Conservation (phyloP, 2,113 vertebrate genomes). For the Zosterops borbonicus region DNA sequence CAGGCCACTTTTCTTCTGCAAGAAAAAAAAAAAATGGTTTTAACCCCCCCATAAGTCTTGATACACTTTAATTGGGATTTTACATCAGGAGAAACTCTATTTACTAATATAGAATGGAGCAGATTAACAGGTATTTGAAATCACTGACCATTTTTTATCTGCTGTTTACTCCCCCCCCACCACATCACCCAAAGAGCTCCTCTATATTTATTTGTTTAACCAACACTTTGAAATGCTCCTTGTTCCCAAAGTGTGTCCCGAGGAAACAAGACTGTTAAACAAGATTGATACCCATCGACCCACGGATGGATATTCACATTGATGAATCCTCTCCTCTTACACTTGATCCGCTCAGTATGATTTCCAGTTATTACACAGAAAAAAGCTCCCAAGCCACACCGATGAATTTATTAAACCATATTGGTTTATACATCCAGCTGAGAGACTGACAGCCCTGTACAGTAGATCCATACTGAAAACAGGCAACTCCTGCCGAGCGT, state of each 20-base stretch:
- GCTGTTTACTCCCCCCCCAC: neutral
- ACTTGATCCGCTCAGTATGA: slow-evolving; percentile 25
- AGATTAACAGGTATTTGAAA: neutral
- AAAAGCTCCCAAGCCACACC: slow-evolving; percentile 5
- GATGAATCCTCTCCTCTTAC: slow-evolving; percentile 42
- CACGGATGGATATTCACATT: slow-evolving; percentile 22
- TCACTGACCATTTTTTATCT: slow-evolving; percentile 14
- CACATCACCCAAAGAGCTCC: neutral
- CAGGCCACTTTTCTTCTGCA: neutral
- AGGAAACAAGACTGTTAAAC: slow-evolving; percentile 55
- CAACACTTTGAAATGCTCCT: slow-evolving; percentile 52
- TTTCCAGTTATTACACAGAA: slow-evolving; percentile 37
- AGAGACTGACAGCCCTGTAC: slow-evolving; percentile 25
- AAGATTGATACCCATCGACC: slow-evolving; percentile 60
- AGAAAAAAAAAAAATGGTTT: neutral
- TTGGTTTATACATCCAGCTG: neutral
- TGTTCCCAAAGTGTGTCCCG: slow-evolving; percentile 54
- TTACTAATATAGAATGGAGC: neutral
- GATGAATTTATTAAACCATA: neutral
- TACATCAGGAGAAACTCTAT: neutral
- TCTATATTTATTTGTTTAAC: slow-evolving; percentile 62
- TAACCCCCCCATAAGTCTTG: rapidly evolving
- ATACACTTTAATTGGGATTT: neutral
- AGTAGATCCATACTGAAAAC: slow-evolving; percentile 55
- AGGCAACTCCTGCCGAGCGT: slow-evolving; percentile 10